Evolutionary conservation across 2,888 invertebrate genomes (phyloP).

Genomic region (Parthenolecanium corni): DNA sequence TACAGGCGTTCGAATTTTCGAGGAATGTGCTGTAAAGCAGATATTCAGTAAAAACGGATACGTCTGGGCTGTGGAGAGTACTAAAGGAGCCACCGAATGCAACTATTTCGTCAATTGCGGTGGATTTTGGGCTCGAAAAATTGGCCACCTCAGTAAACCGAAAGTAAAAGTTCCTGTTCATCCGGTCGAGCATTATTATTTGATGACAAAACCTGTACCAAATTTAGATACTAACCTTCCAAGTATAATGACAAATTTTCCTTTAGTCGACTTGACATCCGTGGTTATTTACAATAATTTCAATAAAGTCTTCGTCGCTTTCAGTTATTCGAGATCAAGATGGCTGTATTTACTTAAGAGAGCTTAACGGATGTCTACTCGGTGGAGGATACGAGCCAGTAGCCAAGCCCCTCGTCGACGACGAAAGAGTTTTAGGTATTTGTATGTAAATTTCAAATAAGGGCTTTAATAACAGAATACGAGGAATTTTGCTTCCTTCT

Average conservation of each 20-base stretch:
- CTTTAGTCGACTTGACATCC: not conserved
- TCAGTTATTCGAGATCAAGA: slow-evolving; percentile 75
- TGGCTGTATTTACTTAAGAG: slow-evolving; percentile 74
- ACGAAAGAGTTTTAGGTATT: slow-evolving; percentile 52
- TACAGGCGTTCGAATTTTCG: slow-evolving; percentile 62
- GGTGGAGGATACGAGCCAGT: slow-evolving; percentile 86
- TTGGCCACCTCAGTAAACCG: slow-evolving; percentile 74
- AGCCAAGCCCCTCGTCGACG: slow-evolving; percentile 82
- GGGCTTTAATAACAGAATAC: too few relatives aligned
- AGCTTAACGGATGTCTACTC: slow-evolving; percentile 68
- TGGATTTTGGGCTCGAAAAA: slow-evolving; percentile 86
- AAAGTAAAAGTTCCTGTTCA: slow-evolving; percentile 75
- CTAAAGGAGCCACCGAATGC: slow-evolving; percentile 63
- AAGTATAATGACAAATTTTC: slow-evolving; percentile 42
- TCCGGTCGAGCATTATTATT: slow-evolving; percentile 85
- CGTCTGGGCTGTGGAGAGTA: slow-evolving; percentile 66
- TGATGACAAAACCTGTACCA: slow-evolving; percentile 72
- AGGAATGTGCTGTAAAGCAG: slow-evolving; percentile 61
- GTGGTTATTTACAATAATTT: not conserved
- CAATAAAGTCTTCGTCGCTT: not conserved
- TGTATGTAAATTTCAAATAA: not conserved
- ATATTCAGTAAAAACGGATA: slow-evolving; percentile 53
- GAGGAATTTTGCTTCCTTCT: too few relatives aligned
- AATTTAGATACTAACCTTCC: slow-evolving; percentile 70
- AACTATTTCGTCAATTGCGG: slow-evolving; percentile 90